A percentile compares a stretch with the other conserved stretches of the same genome.
phyloP scores from a whole-genome alignment of 2,888 invertebrate genomes.

The Glyphotaelius pellucidus region DNA sequence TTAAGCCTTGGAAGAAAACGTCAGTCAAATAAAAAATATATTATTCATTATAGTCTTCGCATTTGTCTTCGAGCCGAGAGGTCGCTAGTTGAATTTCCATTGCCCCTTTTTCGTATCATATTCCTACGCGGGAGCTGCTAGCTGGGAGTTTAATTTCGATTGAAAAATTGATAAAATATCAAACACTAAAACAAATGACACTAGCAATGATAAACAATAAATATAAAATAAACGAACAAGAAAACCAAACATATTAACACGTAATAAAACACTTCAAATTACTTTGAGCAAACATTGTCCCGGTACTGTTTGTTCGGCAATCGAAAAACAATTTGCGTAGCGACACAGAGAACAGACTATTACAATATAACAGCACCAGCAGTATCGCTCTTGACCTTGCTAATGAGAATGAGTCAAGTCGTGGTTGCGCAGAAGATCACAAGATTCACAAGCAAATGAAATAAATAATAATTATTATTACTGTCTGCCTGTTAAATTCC shows the following conservation, averaged over 20 bases:
- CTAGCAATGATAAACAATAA: not conserved
- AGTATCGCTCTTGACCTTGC: conserved; percentile 10
- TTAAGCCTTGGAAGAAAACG: not conserved
- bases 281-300: not conserved
- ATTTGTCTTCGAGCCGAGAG: not conserved
- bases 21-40: not conserved
- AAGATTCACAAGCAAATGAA: not conserved
- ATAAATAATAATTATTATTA: not conserved
- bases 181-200: not conserved
- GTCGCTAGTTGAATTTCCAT: not conserved
- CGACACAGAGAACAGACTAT: not conserved
- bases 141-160: too few species aligned
- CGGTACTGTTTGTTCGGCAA: not conserved
- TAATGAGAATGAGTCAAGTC: conserved; percentile 3
- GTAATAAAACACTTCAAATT: not conserved
- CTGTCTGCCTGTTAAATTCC: not conserved
- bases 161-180: not conserved
- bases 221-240: not conserved
- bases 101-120: not conserved
- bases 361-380: not conserved
- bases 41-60: not conserved
- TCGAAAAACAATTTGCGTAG: conserved; percentile 10
- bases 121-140: too few species aligned
- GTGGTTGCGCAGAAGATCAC: conserved; percentile 5
- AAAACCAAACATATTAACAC: not conserved